phyloP scores from a whole-genome alignment of 2,113 vertebrate species.

The Protomyctophum bolini region DNA sequence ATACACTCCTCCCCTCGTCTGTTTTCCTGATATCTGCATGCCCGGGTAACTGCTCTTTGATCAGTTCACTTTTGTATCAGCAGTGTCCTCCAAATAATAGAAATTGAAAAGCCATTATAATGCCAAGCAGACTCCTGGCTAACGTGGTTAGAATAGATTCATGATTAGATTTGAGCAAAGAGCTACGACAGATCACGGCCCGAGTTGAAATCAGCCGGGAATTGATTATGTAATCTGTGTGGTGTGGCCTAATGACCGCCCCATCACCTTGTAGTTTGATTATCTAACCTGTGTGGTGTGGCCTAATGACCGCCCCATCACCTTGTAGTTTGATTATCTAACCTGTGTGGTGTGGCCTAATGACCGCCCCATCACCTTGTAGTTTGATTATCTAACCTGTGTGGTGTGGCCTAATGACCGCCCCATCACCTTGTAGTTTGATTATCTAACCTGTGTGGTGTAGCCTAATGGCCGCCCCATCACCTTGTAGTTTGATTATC shows the following conservation, averaged over 20 bases:
- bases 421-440: too few relatives aligned
- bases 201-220: conserved; percentile 58
- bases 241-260: too few relatives aligned
- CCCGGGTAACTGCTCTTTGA: conserved; percentile 14
- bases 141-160: conserved; percentile 64
- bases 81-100: conserved; percentile 58
- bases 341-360: too few relatives aligned
- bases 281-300: conserved; percentile 31
- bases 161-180: conserved; percentile 66
- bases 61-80: conserved; percentile 48
- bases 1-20: conserved; percentile 24
- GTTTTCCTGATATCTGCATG: conserved; percentile 8
- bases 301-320: too few relatives aligned
- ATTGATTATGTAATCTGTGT: conserved; percentile 45
- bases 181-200: conserved; percentile 45
- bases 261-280: too few relatives aligned
- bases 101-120: conserved; percentile 66
- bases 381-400: too few relatives aligned
- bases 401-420: too few relatives aligned
- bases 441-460: too few relatives aligned
- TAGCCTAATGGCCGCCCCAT: too few relatives aligned
- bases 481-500: too few relatives aligned
- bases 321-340: too few relatives aligned
- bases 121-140: conserved; percentile 52
- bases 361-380: too few relatives aligned